phyloP scores from a whole-genome alignment of 1,140 invertebrate species.

The Steinernema khuongi region DNA sequence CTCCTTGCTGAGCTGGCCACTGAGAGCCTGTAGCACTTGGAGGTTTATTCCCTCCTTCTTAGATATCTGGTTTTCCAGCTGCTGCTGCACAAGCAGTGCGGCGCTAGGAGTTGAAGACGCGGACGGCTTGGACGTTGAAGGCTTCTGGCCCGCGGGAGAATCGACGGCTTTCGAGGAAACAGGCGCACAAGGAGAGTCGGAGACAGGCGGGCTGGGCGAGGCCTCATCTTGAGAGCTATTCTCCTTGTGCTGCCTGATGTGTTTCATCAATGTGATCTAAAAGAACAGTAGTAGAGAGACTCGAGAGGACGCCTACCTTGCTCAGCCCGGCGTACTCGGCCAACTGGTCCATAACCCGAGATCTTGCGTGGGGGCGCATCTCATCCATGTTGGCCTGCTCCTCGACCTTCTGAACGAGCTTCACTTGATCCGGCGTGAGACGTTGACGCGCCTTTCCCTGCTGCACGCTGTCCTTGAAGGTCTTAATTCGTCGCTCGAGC shows the following conservation, averaged over 20 bases:
- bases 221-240: no score
- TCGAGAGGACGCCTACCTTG: slow-evolving; percentile 14
- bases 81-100: slow-evolving; percentile 9
- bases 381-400: slow-evolving; percentile 22
- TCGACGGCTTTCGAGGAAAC: not conserved
- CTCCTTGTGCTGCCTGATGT: not conserved
- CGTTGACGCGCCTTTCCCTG: not conserved
- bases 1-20: no score
- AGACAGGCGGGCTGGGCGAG: not conserved
- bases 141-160: slow-evolving; percentile 17
- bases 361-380: slow-evolving; percentile 19
- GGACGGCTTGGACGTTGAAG: no score
- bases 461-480: not conserved
- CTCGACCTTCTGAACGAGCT: slow-evolving; percentile 21
- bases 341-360: slow-evolving; percentile 11
- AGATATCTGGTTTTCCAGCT: not conserved
- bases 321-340: slow-evolving; percentile 24
- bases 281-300: no score
- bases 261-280: no score
- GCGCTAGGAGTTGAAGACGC: no score
- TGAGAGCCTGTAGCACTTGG: no score
- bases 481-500: not conserved
- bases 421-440: not conserved
- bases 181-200: not conserved
- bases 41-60: no score